phyloP scores from a whole-genome alignment of 2,113 vertebrate species.

The Cervus canadensis region DNA sequence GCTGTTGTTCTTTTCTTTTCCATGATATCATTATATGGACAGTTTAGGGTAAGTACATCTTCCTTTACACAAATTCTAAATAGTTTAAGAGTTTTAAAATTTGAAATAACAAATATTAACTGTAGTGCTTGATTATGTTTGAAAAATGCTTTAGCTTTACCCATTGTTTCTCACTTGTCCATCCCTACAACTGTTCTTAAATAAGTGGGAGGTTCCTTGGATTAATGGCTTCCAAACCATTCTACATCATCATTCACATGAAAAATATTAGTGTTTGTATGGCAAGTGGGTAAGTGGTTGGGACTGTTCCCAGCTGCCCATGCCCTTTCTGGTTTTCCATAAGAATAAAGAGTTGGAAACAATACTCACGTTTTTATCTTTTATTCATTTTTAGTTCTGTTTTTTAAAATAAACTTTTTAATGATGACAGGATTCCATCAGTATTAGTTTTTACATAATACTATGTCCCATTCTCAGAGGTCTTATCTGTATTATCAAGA shows the following conservation, averaged over 20 bases:
- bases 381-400: constrained; percentile 8
- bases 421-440: background rate
- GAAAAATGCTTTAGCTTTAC: constrained; percentile 7
- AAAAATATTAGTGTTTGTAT: background rate
- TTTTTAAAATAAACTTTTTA: background rate
- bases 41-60: constrained; percentile 91
- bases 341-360: background rate
- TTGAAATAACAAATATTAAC: background rate
- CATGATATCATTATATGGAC: constrained; percentile 98
- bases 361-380: background rate
- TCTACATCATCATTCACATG: background rate
- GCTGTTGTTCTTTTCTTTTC: constrained; percentile 98
- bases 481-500: background rate
- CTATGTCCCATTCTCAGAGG: background rate
- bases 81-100: constrained; percentile 8
- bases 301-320: background rate
- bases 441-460: constrained; percentile 13
- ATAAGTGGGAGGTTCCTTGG: background rate
- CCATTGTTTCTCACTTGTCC: background rate
- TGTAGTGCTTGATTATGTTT: background rate
- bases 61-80: constrained; percentile 1
- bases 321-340: background rate
- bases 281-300: background rate
- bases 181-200: background rate
- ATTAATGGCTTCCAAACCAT: background rate